Evolutionary conservation across 1,140 invertebrate species (phyloP), one percentile per base, ranked within the genome.

Genomic region (Laupala kohalensis): DNA sequence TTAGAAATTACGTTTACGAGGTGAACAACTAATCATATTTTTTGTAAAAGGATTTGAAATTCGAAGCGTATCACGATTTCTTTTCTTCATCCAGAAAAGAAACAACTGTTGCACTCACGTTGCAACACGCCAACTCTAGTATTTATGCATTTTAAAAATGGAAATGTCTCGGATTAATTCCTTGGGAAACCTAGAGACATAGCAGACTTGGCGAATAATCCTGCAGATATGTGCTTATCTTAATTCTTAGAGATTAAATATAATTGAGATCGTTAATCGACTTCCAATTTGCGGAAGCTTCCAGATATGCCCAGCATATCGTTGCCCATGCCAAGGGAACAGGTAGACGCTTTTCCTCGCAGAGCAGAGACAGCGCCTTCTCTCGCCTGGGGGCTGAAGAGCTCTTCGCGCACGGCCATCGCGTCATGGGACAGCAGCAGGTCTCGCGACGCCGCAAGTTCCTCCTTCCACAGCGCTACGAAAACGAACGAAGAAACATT

Each of bases 251-350:
- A 9, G 4, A 53, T 2, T 37, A 37, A 37, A 37, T 15, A 15
- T 13, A 53, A 53, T 9, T 4, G 4, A 53, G 19, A 4, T 53
- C 15, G 19, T 86, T 81, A 90, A 79, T 92, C 90, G 12, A 92
- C 88, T 81, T 92, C 89, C 63, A 92, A 83, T 78, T 91, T 90
- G 70, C 90, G 83, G 80, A 92, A 92, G 76, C 90, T 91, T 65
- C 90, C 90, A 6, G 85, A 88, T 63, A 90, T 84, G 2, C 89
- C 89, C 78, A 90, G 79, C 37, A 78, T 85, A 6, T 85, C 85
- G 15, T 81, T 83, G 64, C 85, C 83, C 24, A 83, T 82, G 0
- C 83, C 81, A 9, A 53, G 37, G 37, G 37, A 9, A 19, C 37
- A 53, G 72, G 84, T 84, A 2, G 84, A 84, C 71, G 84, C 84